Evolutionary conservation across 2,797 vertebrate genomes (phyloP).

Genomic region (Todus mexicanus): DNA sequence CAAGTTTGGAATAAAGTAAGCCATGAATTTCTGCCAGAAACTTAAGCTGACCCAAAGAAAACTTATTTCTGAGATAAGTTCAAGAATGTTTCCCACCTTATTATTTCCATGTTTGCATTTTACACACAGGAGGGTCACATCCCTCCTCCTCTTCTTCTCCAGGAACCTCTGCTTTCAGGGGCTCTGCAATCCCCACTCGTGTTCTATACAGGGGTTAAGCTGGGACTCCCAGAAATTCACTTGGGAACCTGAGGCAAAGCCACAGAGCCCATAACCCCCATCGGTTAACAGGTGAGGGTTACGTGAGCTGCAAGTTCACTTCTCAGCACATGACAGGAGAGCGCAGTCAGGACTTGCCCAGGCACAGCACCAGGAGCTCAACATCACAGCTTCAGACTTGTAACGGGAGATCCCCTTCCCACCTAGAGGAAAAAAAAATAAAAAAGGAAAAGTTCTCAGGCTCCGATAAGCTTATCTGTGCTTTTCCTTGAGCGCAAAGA

Average conservation of each 20-base stretch:
- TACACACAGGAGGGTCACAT: neutral
- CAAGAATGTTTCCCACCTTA: neutral
- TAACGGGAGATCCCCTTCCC: neutral
- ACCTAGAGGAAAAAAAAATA: neutral
- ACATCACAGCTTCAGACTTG: neutral
- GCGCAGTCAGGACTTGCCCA: neutral
- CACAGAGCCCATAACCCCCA: neutral
- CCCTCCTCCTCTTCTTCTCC: neutral
- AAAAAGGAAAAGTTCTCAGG: neutral
- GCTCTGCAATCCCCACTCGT: neutral
- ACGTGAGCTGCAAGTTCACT: neutral
- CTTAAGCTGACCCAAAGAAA: conserved; percentile 21
- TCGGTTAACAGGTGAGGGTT: neutral
- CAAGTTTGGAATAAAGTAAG: neutral
- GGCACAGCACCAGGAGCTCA: neutral
- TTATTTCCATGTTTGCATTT: neutral
- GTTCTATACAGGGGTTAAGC: neutral
- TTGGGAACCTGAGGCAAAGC: neutral
- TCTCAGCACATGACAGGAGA: neutral
- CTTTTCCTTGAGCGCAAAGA: neutral
- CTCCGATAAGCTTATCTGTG: neutral
- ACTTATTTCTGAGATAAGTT: neutral
- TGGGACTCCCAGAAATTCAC: neutral
- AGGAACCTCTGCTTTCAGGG: neutral
- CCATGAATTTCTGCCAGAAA: neutral